Base-by-base conservation (phyloP, 2,888 invertebrate species). In the Brachylomia viminalis region DNA sequence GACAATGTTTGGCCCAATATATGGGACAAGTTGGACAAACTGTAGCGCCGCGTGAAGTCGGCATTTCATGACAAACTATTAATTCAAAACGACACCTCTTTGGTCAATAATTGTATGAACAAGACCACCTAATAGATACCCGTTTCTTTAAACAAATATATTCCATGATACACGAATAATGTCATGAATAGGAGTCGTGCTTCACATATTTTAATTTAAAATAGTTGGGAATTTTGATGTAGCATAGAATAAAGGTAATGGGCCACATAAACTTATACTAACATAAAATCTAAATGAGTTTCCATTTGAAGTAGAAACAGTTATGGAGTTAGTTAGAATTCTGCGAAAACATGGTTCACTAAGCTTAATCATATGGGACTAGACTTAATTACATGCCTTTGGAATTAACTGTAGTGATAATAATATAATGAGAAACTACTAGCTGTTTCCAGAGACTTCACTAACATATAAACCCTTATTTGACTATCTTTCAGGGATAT, bases 21-120 rank as follows among this genome's bases (percentile, higher is more conserved):
- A 88, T 88, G 86, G 88, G 87, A 90, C 90, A 91, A 93, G 87
- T 88, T 86, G 88, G 86, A 90, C 89, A 92, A 94, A 92, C 91
- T 88, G 87, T 88, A 92, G 96, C 96, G 96, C 96, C 96, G 93
- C 95, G 93, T 95, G 95, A 94, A 93, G 89, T 90, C 88, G 83
- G 87, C 86, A 87, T 89, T 86, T 84, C 82, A 81, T 67, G 81
- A 86, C 85, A 66, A 75, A 72, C 82, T 75, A 85, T 85, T 79
- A 80, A 87, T 83, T 83, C 73, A 67, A 62, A 42, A 62, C 58
- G 76, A 83, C 77, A 65, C 64, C 64, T 73, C 77, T 70, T 77
- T 73, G 52, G 73, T 54, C 62, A 80, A 75, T 76, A 68, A 76
- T 67, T 71, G 47, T 75, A 56, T 61, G 15, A 38, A 17, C 17